phyloP scores from a whole-genome alignment of 1,140 invertebrate genomes.

The Propsilocerus akamusi region DNA sequence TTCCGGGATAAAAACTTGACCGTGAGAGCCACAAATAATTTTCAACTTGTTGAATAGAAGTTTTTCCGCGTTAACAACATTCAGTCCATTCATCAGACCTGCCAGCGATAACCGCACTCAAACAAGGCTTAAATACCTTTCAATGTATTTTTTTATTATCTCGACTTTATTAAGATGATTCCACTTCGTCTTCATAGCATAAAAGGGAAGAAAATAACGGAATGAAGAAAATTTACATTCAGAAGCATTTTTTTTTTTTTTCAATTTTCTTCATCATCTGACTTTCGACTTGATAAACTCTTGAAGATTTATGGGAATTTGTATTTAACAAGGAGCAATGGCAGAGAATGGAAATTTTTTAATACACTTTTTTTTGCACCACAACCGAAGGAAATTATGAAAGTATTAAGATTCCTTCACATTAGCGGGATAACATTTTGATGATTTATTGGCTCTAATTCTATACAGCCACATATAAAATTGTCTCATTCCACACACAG shows the following conservation, averaged over 20 bases:
- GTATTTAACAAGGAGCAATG: background rate
- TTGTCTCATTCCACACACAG: too few species aligned
- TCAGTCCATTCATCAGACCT: too few species aligned
- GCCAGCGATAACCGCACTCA: too few species aligned
- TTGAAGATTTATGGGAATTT: conserved; percentile 3
- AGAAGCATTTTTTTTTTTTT: background rate
- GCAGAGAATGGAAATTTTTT: background rate
- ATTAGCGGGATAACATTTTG: conserved; percentile 3
- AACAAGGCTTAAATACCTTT: too few species aligned
- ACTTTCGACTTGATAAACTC: conserved; percentile 3
- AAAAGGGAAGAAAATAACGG: too few species aligned
- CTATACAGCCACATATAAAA: background rate
- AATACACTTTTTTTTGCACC: background rate
- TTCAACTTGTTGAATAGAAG: too few species aligned
- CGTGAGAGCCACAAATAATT: too few species aligned
- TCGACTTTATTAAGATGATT: conserved; percentile 2
- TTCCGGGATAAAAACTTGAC: too few species aligned
- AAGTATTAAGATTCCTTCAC: conserved; percentile 1
- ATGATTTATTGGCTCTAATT: conserved; percentile 3
- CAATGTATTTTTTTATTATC: background rate
- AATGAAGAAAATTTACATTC: background rate
- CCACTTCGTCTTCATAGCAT: too few species aligned
- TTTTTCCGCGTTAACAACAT: too few species aligned
- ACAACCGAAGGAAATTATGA: background rate
- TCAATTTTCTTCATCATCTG: conserved; percentile 1